Evolutionary conservation across 2,888 invertebrate genomes (phyloP).

Genomic region (Drosophila tripunctata): DNA sequence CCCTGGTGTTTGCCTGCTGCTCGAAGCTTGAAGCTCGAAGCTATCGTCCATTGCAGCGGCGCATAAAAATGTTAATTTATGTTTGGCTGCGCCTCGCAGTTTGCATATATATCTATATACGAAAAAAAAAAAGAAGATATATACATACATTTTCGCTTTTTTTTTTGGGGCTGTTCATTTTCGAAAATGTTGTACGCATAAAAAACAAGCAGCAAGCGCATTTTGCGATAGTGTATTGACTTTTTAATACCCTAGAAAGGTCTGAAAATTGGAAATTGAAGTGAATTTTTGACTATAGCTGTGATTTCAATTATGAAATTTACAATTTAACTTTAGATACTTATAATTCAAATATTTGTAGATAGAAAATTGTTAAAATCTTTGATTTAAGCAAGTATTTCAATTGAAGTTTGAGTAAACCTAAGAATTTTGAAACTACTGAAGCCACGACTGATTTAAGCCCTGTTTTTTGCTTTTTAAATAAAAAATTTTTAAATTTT

Average conservation of each 20-base stretch:
- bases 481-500: too few relatives aligned
- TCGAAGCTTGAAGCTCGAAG: conserved; percentile 19
- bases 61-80: conserved; percentile 79
- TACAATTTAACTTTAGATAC: too few relatives aligned
- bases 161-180: conserved; percentile 51
- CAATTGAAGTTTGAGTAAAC: too few relatives aligned
- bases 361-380: too few relatives aligned
- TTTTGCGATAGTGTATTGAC: neutral
- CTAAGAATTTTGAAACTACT: too few relatives aligned
- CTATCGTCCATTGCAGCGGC: conserved; percentile 71
- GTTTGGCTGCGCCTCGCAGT: conserved; percentile 67
- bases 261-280: neutral
- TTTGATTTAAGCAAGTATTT: too few relatives aligned
- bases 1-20: conserved; percentile 4
- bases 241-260: conserved; percentile 7
- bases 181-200: conserved; percentile 38
- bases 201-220: conserved; percentile 10
- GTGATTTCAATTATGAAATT: too few relatives aligned
- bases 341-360: too few relatives aligned
- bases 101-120: conserved; percentile 56
- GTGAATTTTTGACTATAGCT: too few relatives aligned
- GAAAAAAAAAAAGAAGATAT: conserved; percentile 20
- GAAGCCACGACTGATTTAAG: too few relatives aligned
- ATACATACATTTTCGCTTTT: conserved; percentile 21
- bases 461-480: too few relatives aligned